Evolutionary conservation across 2,888 invertebrate species (phyloP).

Genomic region (Eristalis arbustorum): DNA sequence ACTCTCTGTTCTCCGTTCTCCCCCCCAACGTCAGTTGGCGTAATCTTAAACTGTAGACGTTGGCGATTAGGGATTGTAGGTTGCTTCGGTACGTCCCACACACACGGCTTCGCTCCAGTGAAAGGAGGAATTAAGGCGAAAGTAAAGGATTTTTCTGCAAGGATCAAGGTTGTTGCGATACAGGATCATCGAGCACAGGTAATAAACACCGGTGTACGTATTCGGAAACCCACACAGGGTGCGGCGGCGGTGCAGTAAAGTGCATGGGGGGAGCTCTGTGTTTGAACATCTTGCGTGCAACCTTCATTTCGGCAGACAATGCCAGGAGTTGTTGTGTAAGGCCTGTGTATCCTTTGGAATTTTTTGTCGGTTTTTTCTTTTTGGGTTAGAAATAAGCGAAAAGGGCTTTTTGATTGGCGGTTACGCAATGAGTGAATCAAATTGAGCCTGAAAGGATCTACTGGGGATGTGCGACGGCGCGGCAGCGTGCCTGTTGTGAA

Average conservation of each 20-base stretch:
- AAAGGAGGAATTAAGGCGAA: slow-evolving; percentile 59
- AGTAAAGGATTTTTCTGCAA: slow-evolving; percentile 63
- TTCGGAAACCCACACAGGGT: slow-evolving; percentile 51
- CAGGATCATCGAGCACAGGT: slow-evolving; percentile 33
- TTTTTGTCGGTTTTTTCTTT: slow-evolving; percentile 23
- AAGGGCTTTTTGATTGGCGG: slow-evolving; percentile 70
- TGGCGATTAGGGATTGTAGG: slow-evolving; percentile 21
- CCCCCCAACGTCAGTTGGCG: slow-evolving; percentile 5
- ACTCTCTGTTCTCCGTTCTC: no score
- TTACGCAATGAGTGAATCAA: slow-evolving; percentile 59
- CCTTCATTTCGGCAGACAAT: slow-evolving; percentile 60
- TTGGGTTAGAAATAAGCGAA: slow-evolving; percentile 48
- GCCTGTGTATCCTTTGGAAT: neutral
- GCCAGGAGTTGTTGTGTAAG: slow-evolving; percentile 5
- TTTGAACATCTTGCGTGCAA: slow-evolving; percentile 70
- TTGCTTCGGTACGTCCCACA: slow-evolving; percentile 37
- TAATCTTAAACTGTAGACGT: slow-evolving; percentile 65
- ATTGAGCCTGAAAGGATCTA: slow-evolving; percentile 44
- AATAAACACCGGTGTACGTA: slow-evolving; percentile 47
- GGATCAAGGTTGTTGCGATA: slow-evolving; percentile 57
- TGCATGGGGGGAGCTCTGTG: slow-evolving; percentile 20
- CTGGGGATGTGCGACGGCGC: neutral
- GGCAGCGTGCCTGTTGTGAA: neutral
- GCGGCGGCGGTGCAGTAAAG: slow-evolving; percentile 15
- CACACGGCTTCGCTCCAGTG: slow-evolving; percentile 12